Evolutionary conservation across 2,113 vertebrate genomes (phyloP).

Genomic region (Mola mola): DNA sequence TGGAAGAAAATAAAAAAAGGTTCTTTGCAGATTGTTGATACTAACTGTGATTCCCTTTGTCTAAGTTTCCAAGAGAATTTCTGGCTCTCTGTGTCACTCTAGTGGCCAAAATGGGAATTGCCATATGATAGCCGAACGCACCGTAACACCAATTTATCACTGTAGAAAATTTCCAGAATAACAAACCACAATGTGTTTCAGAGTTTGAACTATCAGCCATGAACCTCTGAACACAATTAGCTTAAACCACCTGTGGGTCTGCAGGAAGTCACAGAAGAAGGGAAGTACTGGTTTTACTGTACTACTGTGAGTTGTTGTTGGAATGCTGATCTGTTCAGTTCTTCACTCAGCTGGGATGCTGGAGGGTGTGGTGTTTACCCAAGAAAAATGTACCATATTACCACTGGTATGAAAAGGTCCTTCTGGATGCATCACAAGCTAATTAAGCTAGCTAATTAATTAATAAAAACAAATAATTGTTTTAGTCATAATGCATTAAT

Average conservation of each 20-base stretch:
- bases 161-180: background rate
- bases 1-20: no score
- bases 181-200: background rate
- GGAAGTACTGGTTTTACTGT: slow-evolving; percentile 14
- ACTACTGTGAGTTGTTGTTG: background rate
- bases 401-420: slow-evolving; percentile 10
- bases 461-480: no score
- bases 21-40: no score
- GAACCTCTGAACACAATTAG: background rate
- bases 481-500: background rate
- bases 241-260: background rate
- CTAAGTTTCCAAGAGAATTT: slow-evolving; percentile 7
- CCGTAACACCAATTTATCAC: background rate
- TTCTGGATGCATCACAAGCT: slow-evolving; percentile 17
- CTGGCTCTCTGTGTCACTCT: slow-evolving; percentile 70
- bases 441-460: no score
- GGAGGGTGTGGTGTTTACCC: slow-evolving; percentile 46
- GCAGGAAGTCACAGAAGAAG: background rate
- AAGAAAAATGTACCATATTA: slow-evolving; percentile 29
- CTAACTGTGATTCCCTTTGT: slow-evolving; percentile 39
- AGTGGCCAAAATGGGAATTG: slow-evolving; percentile 47
- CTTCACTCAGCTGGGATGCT: slow-evolving; percentile 22
- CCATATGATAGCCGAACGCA: background rate
- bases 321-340: slow-evolving; percentile 17
- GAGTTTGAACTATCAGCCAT: background rate